These are phyloP conservation scores for Epinephelus cyanopodus DNA, from an alignment of 2,113 vertebrate genomes.

Conservation along the genomic window DNA sequence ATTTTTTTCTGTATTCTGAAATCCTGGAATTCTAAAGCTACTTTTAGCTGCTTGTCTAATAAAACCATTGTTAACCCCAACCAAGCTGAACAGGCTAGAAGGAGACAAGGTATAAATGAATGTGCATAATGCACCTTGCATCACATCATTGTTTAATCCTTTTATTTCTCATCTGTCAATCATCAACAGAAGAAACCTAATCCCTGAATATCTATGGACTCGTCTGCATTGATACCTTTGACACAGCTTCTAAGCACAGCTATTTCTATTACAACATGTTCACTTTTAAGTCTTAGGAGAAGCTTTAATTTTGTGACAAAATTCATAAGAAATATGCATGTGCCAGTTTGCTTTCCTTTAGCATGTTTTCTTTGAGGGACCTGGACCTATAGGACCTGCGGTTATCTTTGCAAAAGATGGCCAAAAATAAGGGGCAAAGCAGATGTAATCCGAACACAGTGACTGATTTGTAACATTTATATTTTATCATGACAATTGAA, in stretches of 20 bases:
- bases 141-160: conserved; percentile 75
- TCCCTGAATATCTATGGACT: conserved; percentile 68
- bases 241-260: conserved; percentile 56
- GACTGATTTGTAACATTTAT: conserved; percentile 8
- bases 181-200: conserved; percentile 69
- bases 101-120: conserved; percentile 64
- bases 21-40: conserved; percentile 47
- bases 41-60: conserved; percentile 53
- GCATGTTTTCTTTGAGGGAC: conserved; percentile 46
- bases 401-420: conserved; percentile 16
- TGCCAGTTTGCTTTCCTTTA: conserved; percentile 57
- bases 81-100: conserved; percentile 27
- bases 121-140: conserved; percentile 72
- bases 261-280: conserved; percentile 61
- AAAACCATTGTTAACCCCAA: conserved; percentile 49
- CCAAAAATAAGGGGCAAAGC: background rate
- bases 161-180: conserved; percentile 71
- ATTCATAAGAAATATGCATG: conserved; percentile 53
- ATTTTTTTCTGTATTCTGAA: conserved; percentile 2
- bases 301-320: conserved; percentile 56
- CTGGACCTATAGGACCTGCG: conserved; percentile 40
- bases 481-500: conserved; percentile 19
- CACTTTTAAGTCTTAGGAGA: conserved; percentile 54
- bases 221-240: conserved; percentile 60
- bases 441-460: conserved; percentile 17